Percentiles rank a stretch among this genome's conserved stretches.
These are phyloP conservation scores for Tapera naevia DNA, from an alignment of 2,797 vertebrate genomes.

Conservation along the genomic window DNA sequence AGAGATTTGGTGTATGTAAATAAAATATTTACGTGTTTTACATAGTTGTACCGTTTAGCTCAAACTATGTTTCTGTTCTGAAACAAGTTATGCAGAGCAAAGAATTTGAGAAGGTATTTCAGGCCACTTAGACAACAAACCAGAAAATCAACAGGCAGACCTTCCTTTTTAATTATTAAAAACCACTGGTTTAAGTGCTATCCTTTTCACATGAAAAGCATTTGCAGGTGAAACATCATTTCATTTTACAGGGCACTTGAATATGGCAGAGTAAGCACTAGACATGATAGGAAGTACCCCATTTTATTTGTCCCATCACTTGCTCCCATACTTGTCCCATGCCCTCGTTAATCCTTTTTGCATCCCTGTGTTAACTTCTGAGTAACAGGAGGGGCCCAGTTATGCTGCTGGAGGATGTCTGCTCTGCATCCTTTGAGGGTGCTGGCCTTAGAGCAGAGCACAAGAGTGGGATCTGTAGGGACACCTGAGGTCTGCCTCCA, in stretches of 20 bases:
- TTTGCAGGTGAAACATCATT: background rate
- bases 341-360: background rate
- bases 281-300: accelerated
- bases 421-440: background rate
- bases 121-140: background rate
- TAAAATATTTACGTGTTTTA: background rate
- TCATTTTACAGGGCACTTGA: background rate
- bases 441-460: background rate
- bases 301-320: accelerated
- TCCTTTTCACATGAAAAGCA: background rate
- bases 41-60: background rate
- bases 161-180: background rate
- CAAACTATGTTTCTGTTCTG: background rate
- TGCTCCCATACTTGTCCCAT: background rate
- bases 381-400: background rate
- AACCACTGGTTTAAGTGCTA: background rate
- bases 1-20: background rate
- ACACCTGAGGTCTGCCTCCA: background rate
- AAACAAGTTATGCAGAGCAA: background rate
- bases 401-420: background rate
- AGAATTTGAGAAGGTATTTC: background rate
- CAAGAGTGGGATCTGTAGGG: background rate
- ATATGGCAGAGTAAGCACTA: background rate
- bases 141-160: background rate
- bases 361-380: background rate